Base-by-base conservation (phyloP, 2,113 vertebrate species). In the Sylvia atricapilla region DNA sequence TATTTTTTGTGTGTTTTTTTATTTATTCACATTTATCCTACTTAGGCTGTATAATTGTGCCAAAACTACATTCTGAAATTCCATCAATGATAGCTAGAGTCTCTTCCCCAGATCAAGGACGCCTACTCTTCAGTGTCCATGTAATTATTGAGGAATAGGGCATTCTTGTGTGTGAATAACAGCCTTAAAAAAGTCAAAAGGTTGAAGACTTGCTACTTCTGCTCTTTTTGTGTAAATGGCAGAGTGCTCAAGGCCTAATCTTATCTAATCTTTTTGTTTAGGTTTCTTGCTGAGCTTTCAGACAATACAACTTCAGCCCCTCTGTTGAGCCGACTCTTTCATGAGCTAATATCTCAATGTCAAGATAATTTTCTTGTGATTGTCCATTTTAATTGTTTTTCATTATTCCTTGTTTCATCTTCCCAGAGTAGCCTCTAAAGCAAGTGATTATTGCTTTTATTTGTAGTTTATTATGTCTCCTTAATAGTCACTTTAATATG, bases 181-280 rank as follows among this genome's bases (percentile, higher is more conserved):
- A 88, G 11, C n/a, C 78, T 94, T 73, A 28, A 88, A 84, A 68
- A 66, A 50, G 15, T 15, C 37, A 53, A 46, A 88, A 80, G 33
- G 9, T n/a, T 74, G 55, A 80, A 88, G 13, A 84, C 1, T 0
- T 69, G 15, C 31, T 73, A 15, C 33, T 18, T 88, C 23, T 86
- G 21, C 60, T 53, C 35, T 46, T 73, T 91, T 60, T 70, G 11
- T 78, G 21, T 64, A 69, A 88, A 19, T 62, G 37, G 4, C 37
- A 68, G 52, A 75, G 22, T 56, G 10, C 6, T 82, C 28, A 49
- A 7, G 2, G 2, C 27, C 46, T 90, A 35, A 77, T 70, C 17
- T 84, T 91, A 77, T 50, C 15, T 91, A 68, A 79, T 80, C n/a
- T 77, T 39, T 94, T 90, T 84, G 24, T 74, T 93, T 77, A 70